phyloP scores from a whole-genome alignment of 2,888 invertebrate species.

The Drosophila mulleri region DNA sequence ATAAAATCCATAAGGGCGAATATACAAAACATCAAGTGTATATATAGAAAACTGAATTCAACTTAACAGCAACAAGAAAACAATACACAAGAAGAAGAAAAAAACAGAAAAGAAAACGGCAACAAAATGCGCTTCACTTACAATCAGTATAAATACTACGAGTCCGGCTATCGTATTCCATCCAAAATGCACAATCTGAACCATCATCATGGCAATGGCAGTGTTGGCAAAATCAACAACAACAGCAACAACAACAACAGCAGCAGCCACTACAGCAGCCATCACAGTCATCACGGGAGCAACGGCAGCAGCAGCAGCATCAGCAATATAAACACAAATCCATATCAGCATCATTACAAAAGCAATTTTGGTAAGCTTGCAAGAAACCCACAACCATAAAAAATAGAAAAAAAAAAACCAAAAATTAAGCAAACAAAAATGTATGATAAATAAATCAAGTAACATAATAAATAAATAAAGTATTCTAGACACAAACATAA shows the following conservation, averaged over 20 bases:
- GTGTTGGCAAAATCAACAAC: constrained; percentile 44
- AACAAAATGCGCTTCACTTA: constrained; percentile 84
- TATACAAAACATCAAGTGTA: constrained; percentile 15
- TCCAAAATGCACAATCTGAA: constrained; percentile 82
- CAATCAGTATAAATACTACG: constrained; percentile 84
- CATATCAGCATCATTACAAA: constrained; percentile 80
- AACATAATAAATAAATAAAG: too few relatives aligned
- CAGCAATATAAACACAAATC: constrained; percentile 55
- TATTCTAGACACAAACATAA: too few relatives aligned
- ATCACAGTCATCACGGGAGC: constrained; percentile 26
- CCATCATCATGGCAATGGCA: constrained; percentile 52
- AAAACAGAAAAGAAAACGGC: constrained; percentile 1
- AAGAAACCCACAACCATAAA: neutral
- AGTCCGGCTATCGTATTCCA: constrained; percentile 84
- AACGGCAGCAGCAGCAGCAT: constrained; percentile 37
- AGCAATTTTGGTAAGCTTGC: constrained; percentile 84
- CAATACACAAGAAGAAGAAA: neutral
- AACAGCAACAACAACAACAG: constrained; percentile 32
- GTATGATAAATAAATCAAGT: neutral
- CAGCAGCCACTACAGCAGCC: constrained; percentile 37
- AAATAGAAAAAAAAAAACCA: too few relatives aligned
- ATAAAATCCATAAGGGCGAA: constrained; percentile 18
- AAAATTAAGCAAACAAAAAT: neutral
- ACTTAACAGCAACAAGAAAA: constrained; percentile 1
- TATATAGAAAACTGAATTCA: constrained; percentile 5